phyloP scores from a whole-genome alignment of 1,140 invertebrate species.

The Mya arenaria region DNA sequence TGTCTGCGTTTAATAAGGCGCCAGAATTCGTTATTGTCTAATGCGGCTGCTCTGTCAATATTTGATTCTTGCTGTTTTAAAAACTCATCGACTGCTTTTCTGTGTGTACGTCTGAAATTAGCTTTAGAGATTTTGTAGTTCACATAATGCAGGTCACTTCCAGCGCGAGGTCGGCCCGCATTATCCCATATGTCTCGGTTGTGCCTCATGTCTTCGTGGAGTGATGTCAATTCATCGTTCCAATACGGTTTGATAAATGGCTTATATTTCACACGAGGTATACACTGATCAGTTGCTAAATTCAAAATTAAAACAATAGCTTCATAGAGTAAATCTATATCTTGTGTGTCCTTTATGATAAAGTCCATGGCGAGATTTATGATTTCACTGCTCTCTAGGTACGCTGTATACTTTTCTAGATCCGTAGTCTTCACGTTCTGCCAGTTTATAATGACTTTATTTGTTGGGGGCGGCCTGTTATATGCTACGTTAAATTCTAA shows the following conservation, averaged over 20 bases:
- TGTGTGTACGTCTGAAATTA: background rate
- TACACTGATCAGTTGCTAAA: background rate
- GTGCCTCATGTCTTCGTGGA: background rate
- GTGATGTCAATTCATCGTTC: background rate
- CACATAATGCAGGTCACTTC: background rate
- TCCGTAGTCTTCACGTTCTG: background rate
- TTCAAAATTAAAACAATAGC: background rate
- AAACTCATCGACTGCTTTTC: background rate
- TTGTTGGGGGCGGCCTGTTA: background rate
- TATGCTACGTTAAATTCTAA: background rate
- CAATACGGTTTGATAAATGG: constrained; percentile 7
- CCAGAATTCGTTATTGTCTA: constrained; percentile 20
- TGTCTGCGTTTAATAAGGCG: background rate
- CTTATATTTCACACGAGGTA: background rate
- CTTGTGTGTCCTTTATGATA: background rate
- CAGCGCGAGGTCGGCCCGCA: background rate
- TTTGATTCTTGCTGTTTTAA: background rate
- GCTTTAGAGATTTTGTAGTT: background rate
- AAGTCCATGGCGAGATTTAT: background rate
- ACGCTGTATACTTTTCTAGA: background rate
- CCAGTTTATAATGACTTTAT: background rate
- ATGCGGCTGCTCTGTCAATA: constrained; percentile 7
- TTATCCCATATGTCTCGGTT: background rate
- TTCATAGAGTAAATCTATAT: background rate
- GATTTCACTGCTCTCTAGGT: background rate